Evolutionary conservation across 2,113 vertebrate genomes (phyloP).

Genomic region (Eulemur macaco): DNA sequence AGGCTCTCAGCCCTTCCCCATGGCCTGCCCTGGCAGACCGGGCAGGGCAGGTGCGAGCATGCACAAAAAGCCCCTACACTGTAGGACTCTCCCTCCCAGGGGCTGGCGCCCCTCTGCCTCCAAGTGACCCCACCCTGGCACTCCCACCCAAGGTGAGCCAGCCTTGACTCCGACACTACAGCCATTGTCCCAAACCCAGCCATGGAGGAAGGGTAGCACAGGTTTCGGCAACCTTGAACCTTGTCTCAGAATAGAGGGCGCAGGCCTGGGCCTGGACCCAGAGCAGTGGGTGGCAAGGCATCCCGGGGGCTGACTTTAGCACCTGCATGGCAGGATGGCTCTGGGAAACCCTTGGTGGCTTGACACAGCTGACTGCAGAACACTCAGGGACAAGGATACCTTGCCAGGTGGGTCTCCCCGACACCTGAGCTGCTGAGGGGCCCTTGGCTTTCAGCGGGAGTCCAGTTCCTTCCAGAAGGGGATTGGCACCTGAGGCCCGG

Average conservation of each 20-base stretch:
- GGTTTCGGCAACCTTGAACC: neutral
- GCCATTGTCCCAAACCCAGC: neutral
- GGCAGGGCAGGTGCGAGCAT: no score
- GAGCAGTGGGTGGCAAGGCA: slow-evolving; percentile 25
- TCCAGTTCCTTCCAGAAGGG: neutral
- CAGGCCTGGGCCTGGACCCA: slow-evolving; percentile 38
- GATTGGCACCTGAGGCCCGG: neutral
- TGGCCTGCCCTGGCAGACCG: neutral
- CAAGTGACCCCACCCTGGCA: neutral
- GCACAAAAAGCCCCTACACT: neutral
- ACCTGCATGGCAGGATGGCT: neutral
- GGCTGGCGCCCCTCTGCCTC: neutral
- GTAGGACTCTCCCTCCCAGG: neutral
- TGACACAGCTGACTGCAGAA: neutral
- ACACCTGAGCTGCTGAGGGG: neutral
- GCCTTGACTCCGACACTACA: neutral
- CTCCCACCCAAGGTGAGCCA: neutral
- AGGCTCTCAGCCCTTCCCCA: neutral
- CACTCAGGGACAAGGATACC: neutral
- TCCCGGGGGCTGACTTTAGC: neutral
- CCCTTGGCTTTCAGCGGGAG: neutral
- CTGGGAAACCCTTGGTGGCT: neutral
- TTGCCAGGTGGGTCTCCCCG: neutral
- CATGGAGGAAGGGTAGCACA: rapidly evolving
- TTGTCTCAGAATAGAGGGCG: neutral